Evolutionary conservation across 2,113 vertebrate species (phyloP), one percentile per base, ranked within the genome.

Genomic region (Mustela lutreola): DNA sequence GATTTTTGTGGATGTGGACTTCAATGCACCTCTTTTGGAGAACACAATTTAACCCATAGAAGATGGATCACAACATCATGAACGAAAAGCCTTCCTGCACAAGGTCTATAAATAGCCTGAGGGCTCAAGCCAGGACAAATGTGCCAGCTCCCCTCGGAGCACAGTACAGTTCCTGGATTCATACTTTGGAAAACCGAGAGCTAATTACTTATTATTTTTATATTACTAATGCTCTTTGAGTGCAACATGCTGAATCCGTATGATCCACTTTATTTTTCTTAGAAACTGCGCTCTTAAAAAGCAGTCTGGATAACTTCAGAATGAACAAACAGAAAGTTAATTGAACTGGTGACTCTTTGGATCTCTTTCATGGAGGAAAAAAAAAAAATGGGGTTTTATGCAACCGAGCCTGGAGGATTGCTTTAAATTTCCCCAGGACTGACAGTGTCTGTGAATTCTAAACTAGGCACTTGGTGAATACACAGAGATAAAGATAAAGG

Each of bases 281-380:
- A 92, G 88, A 97, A 98, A 75, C 65, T 78, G 56, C n/a, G n/a
- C 75, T 90, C 84, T 79, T 78, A 50, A 70, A 83, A 97, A 86
- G 28, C 83, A 63, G 6, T n/a, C 92, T 95, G 94, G 91, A 4
- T 89, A 62, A 91, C 79, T 92, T 96, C 97, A 92, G 63, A 95
- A 67, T 26, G 63, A 91, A 75, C 36, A 96, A 92, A 87, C 3
- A 80, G 67, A 42, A 96, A 82, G 11, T 42, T 95, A 97, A 97
- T 89, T 85, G 79, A 78, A 67, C 89, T 70, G 28, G 76, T 95
- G 86, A 71, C 24, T 91, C 62, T 96, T 63, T 48, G 31, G 12
- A 2, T 63, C 56, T 89, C 50, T 48, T 18, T 56, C 18, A 26
- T 26, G 81, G 62, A 89, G 21, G 56, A 39, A 93, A 88, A 91